These are phyloP conservation scores for Chelon labrosus DNA, from an alignment of 2,797 vertebrate species.

Conservation along the genomic window DNA sequence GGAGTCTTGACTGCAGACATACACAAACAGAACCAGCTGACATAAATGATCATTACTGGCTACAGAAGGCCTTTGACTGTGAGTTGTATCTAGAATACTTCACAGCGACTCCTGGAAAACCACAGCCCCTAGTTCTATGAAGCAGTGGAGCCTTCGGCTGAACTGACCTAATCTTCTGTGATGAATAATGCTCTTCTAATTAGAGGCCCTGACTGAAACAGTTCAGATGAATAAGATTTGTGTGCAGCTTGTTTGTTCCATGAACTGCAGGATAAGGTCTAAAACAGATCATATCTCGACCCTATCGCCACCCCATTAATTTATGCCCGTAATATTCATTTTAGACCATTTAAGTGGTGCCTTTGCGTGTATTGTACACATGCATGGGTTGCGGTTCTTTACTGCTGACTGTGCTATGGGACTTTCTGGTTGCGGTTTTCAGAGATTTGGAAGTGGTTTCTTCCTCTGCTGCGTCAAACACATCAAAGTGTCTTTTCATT, in stretches of 20 bases:
- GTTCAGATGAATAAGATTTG: conserved; percentile 10
- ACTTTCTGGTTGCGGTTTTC: conserved; percentile 52
- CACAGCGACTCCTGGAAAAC: conserved; percentile 39
- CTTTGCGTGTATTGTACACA: conserved; percentile 41
- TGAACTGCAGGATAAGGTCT: conserved; percentile 30
- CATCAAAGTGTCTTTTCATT: conserved; percentile 72
- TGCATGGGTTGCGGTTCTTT: conserved; percentile 27
- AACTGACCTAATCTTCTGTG: conserved; percentile 42
- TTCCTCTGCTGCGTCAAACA: conserved; percentile 49
- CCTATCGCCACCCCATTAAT: conserved; percentile 17
- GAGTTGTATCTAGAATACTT: conserved; percentile 15
- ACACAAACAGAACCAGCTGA: conserved; percentile 54
- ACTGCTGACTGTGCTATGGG: conserved; percentile 28
- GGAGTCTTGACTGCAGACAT: neutral
- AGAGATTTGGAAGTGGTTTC: conserved; percentile 61
- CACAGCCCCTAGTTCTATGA: conserved; percentile 27
- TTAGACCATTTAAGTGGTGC: conserved; percentile 2
- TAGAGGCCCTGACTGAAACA: conserved; percentile 20
- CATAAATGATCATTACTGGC: conserved; percentile 44
- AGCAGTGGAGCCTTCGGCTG: conserved; percentile 21
- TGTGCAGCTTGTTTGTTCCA: conserved; percentile 27
- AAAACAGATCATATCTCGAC: neutral
- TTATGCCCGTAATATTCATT: conserved; percentile 38
- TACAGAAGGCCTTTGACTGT: conserved; percentile 30
- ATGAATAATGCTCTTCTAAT: conserved; percentile 57